Conservation (phyloP, 2,797 vertebrate genomes). For the Podarcis lilfordi region DNA sequence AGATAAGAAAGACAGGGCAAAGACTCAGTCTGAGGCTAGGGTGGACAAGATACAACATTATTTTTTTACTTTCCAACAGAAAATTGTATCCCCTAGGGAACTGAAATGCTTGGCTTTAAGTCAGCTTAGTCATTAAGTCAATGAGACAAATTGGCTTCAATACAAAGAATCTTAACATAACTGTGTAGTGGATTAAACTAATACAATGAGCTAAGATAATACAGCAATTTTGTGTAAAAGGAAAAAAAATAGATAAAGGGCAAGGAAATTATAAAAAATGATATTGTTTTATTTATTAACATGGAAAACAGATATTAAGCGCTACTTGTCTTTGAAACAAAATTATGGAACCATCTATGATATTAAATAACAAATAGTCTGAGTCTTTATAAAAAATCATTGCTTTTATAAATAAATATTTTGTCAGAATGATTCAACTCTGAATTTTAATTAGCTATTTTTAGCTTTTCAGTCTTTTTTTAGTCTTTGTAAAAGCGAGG, state of each 20-base stretch:
- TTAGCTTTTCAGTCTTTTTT: background rate
- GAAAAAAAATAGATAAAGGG: background rate
- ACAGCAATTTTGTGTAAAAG: background rate
- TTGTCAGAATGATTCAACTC: conserved; percentile 8
- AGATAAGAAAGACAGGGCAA: background rate
- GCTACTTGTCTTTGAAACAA: conserved; percentile 16
- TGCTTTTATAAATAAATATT: background rate
- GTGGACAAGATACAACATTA: background rate
- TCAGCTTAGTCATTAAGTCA: background rate
- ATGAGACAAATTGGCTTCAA: background rate
- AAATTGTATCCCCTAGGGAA: background rate
- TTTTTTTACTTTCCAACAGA: background rate
- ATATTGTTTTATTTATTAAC: conserved; percentile 1
- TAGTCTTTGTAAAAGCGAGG: conserved; percentile 16
- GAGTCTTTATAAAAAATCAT: conserved; percentile 9
- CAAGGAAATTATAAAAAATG: conserved; percentile 33
- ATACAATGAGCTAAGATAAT: background rate
- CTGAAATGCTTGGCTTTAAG: background rate
- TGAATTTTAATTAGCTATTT: background rate
- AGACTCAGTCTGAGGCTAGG: background rate
- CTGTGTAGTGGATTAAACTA: no score
- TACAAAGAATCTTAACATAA: background rate
- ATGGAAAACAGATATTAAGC: conserved; percentile 1
- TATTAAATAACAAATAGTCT: background rate
- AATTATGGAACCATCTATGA: conserved; percentile 5